Evolutionary conservation across 2,113 vertebrate genomes (phyloP).

Genomic region (Neogobius melanostomus): DNA sequence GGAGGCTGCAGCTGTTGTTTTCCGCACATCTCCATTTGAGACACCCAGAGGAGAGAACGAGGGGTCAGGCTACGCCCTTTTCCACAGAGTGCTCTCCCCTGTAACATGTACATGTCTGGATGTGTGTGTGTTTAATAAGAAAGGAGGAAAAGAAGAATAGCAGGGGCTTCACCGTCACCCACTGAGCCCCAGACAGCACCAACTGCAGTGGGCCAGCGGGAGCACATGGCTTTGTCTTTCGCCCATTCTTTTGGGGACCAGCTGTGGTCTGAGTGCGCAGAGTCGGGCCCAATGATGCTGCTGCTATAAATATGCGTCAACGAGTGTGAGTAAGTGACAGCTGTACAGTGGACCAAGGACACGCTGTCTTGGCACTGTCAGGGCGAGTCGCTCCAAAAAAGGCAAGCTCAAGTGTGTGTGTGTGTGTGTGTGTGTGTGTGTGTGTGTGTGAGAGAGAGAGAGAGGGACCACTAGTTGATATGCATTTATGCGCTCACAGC

Average conservation of each 20-base stretch:
- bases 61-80: slow-evolving; percentile 54
- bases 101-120: slow-evolving; percentile 48
- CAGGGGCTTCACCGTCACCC: slow-evolving; percentile 47
- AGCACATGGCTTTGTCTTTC: slow-evolving; percentile 78
- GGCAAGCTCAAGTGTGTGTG: slow-evolving; percentile 41
- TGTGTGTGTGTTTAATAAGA: slow-evolving; percentile 29
- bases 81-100: slow-evolving; percentile 26
- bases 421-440: too few relatives aligned
- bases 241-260: slow-evolving; percentile 78
- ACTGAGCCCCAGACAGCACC: slow-evolving; percentile 67
- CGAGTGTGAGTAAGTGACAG: slow-evolving; percentile 77
- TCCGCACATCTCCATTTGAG: slow-evolving; percentile 56
- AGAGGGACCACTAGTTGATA: slow-evolving; percentile 48
- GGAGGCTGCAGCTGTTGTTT: slow-evolving; percentile 70
- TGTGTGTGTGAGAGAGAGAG: not conserved
- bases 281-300: slow-evolving; percentile 71
- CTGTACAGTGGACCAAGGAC: slow-evolving; percentile 77
- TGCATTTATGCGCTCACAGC: slow-evolving; percentile 56
- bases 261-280: slow-evolving; percentile 77
- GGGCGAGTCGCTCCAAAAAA: slow-evolving; percentile 68
- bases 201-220: slow-evolving; percentile 63
- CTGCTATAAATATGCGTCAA: slow-evolving; percentile 80
- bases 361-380: slow-evolving; percentile 62
- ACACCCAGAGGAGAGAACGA: slow-evolving; percentile 51
- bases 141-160: slow-evolving; percentile 1